Conservation (phyloP, 2,797 vertebrate genomes). For the Neomorphus geoffroyi region DNA sequence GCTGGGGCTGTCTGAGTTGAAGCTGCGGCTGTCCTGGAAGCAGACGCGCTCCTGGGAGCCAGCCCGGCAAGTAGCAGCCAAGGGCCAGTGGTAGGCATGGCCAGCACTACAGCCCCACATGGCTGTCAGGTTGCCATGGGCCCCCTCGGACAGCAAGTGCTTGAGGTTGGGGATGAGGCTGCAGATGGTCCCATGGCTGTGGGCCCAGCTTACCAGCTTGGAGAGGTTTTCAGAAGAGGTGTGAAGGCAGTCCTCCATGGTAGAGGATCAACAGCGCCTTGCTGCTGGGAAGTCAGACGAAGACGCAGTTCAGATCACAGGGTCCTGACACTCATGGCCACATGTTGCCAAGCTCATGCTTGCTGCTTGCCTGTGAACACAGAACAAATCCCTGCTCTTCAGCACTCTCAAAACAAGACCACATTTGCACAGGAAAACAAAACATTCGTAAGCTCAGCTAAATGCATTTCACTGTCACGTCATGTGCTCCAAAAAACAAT, state of each 20-base stretch:
- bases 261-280: conserved; percentile 58
- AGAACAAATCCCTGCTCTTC: conserved; percentile 1
- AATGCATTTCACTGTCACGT: neutral
- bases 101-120: conserved; percentile 90
- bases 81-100: conserved; percentile 91
- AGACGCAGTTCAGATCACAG: conserved; percentile 25
- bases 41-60: conserved; percentile 84
- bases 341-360: neutral
- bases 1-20: conserved; percentile 83
- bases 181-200: conserved; percentile 94
- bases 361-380: neutral
- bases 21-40: conserved; percentile 84
- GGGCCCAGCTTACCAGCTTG: conserved; percentile 92
- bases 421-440: neutral
- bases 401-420: neutral
- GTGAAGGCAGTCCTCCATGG: conserved; percentile 90
- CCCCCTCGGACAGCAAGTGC: conserved; percentile 83
- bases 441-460: neutral
- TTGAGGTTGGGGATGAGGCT: conserved; percentile 90
- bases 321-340: neutral
- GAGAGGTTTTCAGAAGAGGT: conserved; percentile 89
- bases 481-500: neutral
- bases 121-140: conserved; percentile 84
- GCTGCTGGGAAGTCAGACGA: conserved; percentile 36
- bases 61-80: conserved; percentile 83